Evolutionary conservation across 2,113 vertebrate species (phyloP).

Genomic region (Coturnix japonica): DNA sequence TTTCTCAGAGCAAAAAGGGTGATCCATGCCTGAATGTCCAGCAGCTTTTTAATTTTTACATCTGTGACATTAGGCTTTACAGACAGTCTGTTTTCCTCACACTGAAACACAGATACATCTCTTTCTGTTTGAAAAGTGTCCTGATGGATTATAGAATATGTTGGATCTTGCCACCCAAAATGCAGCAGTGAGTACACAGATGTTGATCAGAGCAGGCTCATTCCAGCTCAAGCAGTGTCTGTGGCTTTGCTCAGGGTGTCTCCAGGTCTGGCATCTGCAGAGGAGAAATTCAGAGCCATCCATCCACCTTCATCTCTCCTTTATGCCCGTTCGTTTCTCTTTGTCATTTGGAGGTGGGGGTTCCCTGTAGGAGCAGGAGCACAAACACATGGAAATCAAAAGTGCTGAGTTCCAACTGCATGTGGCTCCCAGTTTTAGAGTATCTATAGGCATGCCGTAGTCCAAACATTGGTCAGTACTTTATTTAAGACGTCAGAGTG

Average conservation of each 20-base stretch:
- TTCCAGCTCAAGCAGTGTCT: neutral
- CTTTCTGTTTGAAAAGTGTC: neutral
- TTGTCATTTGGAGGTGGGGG: neutral
- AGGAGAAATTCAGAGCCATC: neutral
- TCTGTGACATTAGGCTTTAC: neutral
- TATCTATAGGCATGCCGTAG: neutral
- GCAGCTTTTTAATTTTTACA: neutral
- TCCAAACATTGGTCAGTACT: neutral
- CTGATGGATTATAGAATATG: neutral
- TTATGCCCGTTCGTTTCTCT: neutral
- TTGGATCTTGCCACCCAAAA: neutral
- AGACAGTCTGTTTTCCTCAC: neutral
- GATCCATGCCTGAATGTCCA: neutral
- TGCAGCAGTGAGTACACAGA: neutral
- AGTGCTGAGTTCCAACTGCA: neutral
- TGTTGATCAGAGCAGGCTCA: neutral
- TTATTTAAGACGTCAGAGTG: neutral
- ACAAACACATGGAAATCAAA: neutral
- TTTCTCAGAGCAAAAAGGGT: neutral
- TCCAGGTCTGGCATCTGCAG: neutral
- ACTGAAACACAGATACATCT: neutral
- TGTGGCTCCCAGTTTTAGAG: neutral
- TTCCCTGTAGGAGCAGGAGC: neutral
- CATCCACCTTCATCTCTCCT: neutral
- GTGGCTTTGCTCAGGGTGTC: neutral